Base-by-base conservation (phyloP, 2,797 vertebrate species). In the Borostomias antarcticus region DNA sequence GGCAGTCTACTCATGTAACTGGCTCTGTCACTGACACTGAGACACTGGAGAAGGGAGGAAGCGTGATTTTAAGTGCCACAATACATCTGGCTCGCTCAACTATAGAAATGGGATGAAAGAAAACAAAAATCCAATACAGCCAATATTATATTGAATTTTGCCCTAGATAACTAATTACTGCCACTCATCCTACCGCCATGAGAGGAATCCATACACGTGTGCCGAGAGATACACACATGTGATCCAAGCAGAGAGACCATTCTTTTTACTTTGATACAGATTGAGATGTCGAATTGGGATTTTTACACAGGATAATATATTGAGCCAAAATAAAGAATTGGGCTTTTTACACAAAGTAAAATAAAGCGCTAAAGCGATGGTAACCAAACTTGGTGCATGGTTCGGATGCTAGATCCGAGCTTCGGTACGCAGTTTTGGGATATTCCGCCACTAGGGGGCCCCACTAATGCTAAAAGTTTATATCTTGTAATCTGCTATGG, bases 1-100 rank as follows among this genome's bases (percentile, higher is more conserved):
- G 83, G 88, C 86, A 86, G 80, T 71, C 73, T 76, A 67, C 80
- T 86, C 76, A 50, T 85, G 85, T 85, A 89, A 89, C 82, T 71
- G 79, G 86, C 73, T 80, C 85, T 79, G 85, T 81, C 85, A 85
- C 78, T 81, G 84, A 89, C 81, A 87, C 84, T 73, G 77, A 64
- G 68, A 64, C 67, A 64, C 35, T 65, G 69, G 61, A 2, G 23
- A 17, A 66, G 40, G 51, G 66, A 61, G 28, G 52, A 47, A 74
- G 59, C 60, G 58, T 65, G 73, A 56, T 70, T 68, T 68, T 74
- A 70, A 62, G 26, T 53, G 53, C n/a, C 32, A 28, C 21, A 52
- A 45, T 28, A 32, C 56, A 58, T 58, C 54, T 30, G 62, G 58
- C 32, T 48, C 53, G 11, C 29, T 26, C 37, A 37, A 30, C 64